These are phyloP conservation scores for Drosophila persimilis DNA, from an alignment of 1,140 invertebrate genomes.

Conservation along the genomic window DNA sequence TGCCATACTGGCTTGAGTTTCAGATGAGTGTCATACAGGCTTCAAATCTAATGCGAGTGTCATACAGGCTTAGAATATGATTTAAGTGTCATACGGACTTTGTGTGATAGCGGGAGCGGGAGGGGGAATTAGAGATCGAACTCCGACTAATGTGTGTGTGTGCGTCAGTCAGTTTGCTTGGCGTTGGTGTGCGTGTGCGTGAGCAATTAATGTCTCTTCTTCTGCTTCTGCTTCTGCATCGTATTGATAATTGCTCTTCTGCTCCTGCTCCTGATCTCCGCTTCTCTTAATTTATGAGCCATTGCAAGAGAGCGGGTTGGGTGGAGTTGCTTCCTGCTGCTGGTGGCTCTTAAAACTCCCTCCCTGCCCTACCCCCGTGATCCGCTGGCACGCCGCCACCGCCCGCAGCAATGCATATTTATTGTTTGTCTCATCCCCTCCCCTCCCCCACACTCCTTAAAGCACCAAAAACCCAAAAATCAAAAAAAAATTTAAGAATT, in stretches of 20 bases:
- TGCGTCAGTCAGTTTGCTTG: neutral
- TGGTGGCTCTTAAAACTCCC: neutral
- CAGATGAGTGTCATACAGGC: no score
- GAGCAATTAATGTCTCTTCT: slow-evolving; percentile 21
- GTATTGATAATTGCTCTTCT: slow-evolving; percentile 43
- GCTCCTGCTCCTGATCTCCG: slow-evolving; percentile 27
- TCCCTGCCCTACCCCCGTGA: neutral
- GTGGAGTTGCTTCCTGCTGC: slow-evolving; percentile 5
- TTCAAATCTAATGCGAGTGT: no score
- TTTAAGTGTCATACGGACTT: no score
- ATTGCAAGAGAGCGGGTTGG: slow-evolving; percentile 2
- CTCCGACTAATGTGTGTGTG: slow-evolving; percentile 5
- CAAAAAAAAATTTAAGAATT: slow-evolving; percentile 51
- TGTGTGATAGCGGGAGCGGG: neutral
- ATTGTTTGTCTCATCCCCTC: slow-evolving; percentile 26
- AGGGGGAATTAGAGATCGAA: slow-evolving; percentile 9
- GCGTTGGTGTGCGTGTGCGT: slow-evolving; percentile 4
- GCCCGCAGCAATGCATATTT: slow-evolving; percentile 38
- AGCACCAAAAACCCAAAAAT: slow-evolving; percentile 3
- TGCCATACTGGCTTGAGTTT: no score
- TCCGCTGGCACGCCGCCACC: neutral
- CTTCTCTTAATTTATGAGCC: slow-evolving; percentile 28
- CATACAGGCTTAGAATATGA: no score
- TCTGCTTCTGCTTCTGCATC: neutral
- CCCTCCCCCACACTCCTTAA: neutral